Evolutionary conservation across 2,888 invertebrate species (phyloP).

Genomic region (Pantelozetes paolii): DNA sequence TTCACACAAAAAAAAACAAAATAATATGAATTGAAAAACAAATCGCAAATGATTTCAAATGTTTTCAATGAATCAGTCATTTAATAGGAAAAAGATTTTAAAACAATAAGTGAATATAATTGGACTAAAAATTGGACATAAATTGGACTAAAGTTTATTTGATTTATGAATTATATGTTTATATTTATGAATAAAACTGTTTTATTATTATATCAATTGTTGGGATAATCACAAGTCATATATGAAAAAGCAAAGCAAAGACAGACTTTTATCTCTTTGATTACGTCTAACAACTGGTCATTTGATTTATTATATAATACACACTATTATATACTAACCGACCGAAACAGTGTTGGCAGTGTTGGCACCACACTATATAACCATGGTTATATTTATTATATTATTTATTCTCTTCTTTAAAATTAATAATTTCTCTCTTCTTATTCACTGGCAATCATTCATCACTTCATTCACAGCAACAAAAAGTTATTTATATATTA

Average conservation of each 20-base stretch:
- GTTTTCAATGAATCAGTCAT: background rate
- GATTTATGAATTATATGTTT: background rate
- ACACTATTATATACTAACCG: background rate
- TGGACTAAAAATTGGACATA: background rate
- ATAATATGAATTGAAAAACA: background rate
- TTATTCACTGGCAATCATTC: constrained; percentile 8
- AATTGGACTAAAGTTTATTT: background rate
- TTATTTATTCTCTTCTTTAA: background rate
- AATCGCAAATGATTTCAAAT: background rate
- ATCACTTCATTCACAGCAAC: constrained; percentile 10
- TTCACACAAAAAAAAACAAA: background rate
- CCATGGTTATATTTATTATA: background rate
- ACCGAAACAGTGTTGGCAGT: background rate
- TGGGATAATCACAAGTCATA: constrained; percentile 21
- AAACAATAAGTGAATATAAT: background rate
- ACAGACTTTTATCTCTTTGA: background rate
- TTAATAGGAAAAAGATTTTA: background rate
- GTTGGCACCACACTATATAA: background rate
- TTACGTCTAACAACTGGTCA: background rate
- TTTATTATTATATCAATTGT: background rate
- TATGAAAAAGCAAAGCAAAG: background rate
- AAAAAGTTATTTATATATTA: background rate
- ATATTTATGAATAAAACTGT: background rate
- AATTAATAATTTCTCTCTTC: background rate
- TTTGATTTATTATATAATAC: background rate